Conservation (phyloP, 2,113 vertebrate genomes). For the Monarcha castaneiventris region DNA sequence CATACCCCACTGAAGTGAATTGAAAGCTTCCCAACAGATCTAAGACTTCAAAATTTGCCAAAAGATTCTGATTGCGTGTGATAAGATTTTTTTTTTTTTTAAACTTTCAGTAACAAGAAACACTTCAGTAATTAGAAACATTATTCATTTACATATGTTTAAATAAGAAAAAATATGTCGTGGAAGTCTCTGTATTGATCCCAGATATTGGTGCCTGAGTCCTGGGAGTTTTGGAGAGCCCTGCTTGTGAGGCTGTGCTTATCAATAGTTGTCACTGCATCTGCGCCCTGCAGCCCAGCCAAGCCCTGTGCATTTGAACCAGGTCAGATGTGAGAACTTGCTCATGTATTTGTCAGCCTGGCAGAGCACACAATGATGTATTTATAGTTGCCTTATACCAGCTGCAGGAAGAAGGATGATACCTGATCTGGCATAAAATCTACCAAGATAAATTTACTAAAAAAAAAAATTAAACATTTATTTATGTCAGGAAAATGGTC, state of each 20-base stretch:
- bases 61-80: neutral
- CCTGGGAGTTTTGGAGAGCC: neutral
- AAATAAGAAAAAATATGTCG: neutral
- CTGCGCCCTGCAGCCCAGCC: neutral
- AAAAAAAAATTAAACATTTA: neutral
- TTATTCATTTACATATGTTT: neutral
- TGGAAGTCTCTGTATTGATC: neutral
- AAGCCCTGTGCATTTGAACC: neutral
- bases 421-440: constrained; percentile 32
- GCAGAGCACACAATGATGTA: neutral
- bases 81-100: neutral
- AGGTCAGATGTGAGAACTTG: neutral
- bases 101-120: neutral
- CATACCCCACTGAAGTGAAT: neutral
- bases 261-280: neutral
- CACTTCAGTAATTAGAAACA: neutral
- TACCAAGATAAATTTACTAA: neutral
- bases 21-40: neutral
- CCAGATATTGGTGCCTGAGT: neutral
- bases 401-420: constrained; percentile 40
- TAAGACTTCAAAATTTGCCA: neutral
- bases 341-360: neutral
- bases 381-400: constrained; percentile 9
- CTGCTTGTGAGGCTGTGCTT: rapidly evolving
- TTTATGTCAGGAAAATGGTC: neutral